Conservation (phyloP, 2,797 vertebrate species). For the Tragopan temminckii region DNA sequence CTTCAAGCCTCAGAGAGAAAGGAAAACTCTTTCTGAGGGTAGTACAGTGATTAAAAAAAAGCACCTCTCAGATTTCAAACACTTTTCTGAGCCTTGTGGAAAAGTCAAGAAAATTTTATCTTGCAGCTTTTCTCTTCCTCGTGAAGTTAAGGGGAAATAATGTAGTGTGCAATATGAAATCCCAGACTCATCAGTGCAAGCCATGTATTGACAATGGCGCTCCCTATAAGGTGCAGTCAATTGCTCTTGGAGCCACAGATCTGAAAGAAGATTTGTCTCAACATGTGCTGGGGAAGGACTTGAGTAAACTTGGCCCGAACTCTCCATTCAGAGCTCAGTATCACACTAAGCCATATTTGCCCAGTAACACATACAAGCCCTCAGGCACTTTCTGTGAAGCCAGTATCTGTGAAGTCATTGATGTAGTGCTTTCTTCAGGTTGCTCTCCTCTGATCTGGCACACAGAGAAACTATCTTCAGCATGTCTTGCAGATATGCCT, state of each 20-base stretch:
- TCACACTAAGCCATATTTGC: background rate
- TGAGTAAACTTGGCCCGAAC: background rate
- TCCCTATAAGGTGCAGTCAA: no score
- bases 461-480: background rate
- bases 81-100: background rate
- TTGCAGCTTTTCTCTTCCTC: background rate
- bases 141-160: background rate
- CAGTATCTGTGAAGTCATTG: background rate
- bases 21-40: background rate
- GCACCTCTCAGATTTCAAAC: background rate
- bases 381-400: background rate
- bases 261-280: background rate
- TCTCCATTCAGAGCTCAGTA: background rate
- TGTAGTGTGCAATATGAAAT: background rate
- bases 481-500: background rate
- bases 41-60: background rate
- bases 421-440: background rate
- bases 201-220: background rate
- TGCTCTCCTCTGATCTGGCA: background rate
- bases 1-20: background rate
- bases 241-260: no score
- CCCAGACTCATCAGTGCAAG: no score
- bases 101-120: background rate
- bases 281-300: no score
- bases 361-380: no score